Conservation (phyloP, 2,797 vertebrate species). For the Crocidura indochinensis region DNA sequence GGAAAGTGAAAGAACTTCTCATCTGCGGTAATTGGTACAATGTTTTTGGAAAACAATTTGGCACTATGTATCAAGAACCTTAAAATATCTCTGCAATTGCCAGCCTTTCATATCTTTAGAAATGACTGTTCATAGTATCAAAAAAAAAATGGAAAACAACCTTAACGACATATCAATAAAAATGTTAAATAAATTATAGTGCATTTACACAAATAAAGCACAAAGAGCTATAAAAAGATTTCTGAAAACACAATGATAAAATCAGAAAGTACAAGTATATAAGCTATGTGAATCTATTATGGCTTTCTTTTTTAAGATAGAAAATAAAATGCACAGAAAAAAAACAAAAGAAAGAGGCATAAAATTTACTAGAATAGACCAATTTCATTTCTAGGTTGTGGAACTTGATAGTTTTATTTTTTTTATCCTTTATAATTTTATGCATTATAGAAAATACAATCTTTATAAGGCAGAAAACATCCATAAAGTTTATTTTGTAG, state of each 20-base stretch:
- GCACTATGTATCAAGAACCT: constrained; percentile 24
- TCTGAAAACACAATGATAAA: constrained; percentile 37
- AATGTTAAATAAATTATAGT: constrained; percentile 58
- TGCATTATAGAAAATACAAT: not conserved
- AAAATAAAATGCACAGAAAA: not conserved
- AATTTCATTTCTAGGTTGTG: constrained; percentile 53
- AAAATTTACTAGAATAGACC: constrained; percentile 38
- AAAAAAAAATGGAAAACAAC: constrained; percentile 60
- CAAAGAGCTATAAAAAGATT: constrained; percentile 26
- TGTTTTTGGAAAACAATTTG: constrained; percentile 38
- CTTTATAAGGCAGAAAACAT: constrained; percentile 38
- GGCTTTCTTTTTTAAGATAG: constrained; percentile 26
- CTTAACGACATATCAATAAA: constrained; percentile 58
- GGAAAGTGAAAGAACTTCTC: constrained; percentile 18
- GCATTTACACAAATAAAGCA: constrained; percentile 5
- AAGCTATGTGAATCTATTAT: not conserved
- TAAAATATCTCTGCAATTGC: constrained; percentile 56
- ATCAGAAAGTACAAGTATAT: not conserved
- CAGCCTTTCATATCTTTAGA: not conserved
- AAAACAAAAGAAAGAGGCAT: not conserved
- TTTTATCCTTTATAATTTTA: constrained; percentile 22
- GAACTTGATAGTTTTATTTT: not conserved
- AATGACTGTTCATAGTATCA: constrained; percentile 58
- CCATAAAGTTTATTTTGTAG: constrained; percentile 43
- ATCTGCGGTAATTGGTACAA: constrained; percentile 16